These are phyloP conservation scores for Drosophila mayri DNA, from an alignment of 1,140 invertebrate genomes.

Conservation along the genomic window DNA sequence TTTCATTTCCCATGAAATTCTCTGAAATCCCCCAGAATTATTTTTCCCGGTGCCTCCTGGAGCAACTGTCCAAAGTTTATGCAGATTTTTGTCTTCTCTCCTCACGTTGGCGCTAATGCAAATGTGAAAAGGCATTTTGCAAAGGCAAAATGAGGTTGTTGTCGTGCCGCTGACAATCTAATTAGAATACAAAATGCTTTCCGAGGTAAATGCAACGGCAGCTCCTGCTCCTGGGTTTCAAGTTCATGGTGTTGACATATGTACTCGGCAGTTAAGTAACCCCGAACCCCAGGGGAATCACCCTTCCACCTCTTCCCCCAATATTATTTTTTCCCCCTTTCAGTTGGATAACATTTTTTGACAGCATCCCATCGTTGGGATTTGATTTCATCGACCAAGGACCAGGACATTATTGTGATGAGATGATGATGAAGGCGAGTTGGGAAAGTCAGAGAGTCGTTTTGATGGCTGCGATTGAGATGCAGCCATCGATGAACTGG, in stretches of 20 bases:
- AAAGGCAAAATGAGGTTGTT: slow-evolving; percentile 79
- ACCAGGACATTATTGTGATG: slow-evolving; percentile 63
- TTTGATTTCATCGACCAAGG: slow-evolving; percentile 30
- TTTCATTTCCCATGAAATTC: too few species aligned
- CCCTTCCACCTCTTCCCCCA: not conserved
- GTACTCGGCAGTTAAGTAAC: slow-evolving; percentile 51
- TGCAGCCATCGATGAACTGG: slow-evolving; percentile 60
- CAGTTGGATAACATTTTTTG: slow-evolving; percentile 42
- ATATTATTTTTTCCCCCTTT: not conserved
- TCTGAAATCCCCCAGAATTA: not conserved
- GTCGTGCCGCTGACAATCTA: slow-evolving; percentile 83
- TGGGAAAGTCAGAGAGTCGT: slow-evolving; percentile 32
- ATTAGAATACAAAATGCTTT: slow-evolving; percentile 84
- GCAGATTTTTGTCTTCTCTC: slow-evolving; percentile 78
- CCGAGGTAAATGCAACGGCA: slow-evolving; percentile 39
- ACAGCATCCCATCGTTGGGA: slow-evolving; percentile 10
- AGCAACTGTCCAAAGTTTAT: slow-evolving; percentile 59
- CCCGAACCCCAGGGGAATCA: slow-evolving; percentile 7
- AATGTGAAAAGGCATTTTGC: slow-evolving; percentile 75
- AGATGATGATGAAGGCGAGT: slow-evolving; percentile 33
- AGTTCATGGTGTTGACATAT: slow-evolving; percentile 83
- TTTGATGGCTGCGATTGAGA: slow-evolving; percentile 54
- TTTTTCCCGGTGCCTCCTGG: slow-evolving; percentile 15
- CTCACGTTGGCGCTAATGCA: slow-evolving; percentile 78
- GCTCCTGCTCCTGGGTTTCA: slow-evolving; percentile 58